Base-by-base conservation (phyloP, 2,113 vertebrate species). In the Verasper variegatus region DNA sequence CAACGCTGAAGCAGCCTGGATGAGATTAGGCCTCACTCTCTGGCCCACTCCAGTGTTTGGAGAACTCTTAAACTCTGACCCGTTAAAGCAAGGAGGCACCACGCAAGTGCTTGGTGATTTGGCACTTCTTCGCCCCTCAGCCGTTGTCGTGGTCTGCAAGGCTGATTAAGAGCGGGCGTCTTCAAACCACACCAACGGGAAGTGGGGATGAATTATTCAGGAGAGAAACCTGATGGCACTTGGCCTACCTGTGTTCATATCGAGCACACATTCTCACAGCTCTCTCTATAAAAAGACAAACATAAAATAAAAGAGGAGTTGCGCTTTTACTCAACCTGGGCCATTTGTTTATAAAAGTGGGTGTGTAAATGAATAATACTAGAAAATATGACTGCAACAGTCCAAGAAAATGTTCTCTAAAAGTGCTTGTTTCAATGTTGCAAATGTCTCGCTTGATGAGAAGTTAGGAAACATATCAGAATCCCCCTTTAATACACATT, bases 51-150 rank as follows among this genome's bases (percentile, higher is more conserved):
- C 24, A 69, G 58, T 85, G 81, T 83, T 90, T 88, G 81, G 78
- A 80, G 84, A 82, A 85, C 60, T 64, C 83, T 89, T 86, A 86
- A 88, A 89, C 88, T 76, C 74, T 86, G 81, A 87, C 88, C 89
- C 59, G 74, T 82, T 82, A 91, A 51, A 91, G 77, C 78, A 85
- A 80, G 10, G n/a, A 26, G 27, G 56, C 62, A 72, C 49, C 31
- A 12, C 27, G 80, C 77, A 54, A 71, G 83, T 68, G 68, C 83
- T 82, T 71, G 66, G 82, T 81, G 75, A 85, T 90, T 87, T 85
- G 52, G 71, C 68, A 68, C 37, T 81, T 75, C 80, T 84, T 37
- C 18, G 4, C 82, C 68, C 71, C 84, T 88, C 76, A 85, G 80
- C 80, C 35, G 42, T 31, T 31, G 5, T 7, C 31, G 6, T 31